A percentile compares a stretch with the other conserved stretches of the same genome.
Evolutionary conservation across 2,113 vertebrate species (phyloP).

Genomic region (Vanacampus margaritifer): DNA sequence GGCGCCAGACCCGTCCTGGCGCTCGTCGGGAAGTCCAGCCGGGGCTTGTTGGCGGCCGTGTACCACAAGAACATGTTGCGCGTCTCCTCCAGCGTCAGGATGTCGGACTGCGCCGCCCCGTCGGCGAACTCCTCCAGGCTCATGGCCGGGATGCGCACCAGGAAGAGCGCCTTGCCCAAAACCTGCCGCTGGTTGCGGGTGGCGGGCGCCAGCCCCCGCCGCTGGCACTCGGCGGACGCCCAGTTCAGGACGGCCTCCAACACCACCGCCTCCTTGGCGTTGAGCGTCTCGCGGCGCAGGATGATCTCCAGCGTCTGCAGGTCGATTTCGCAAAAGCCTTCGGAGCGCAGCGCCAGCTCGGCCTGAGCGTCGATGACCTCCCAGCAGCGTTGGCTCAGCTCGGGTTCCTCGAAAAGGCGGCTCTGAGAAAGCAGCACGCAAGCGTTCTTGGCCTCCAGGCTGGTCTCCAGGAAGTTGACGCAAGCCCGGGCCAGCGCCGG

Average conservation of each 20-base stretch:
- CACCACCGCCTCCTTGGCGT: conserved; percentile 89
- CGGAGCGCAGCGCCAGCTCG: conserved; percentile 87
- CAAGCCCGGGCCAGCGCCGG: conserved; percentile 90
- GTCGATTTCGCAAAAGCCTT: conserved; percentile 94
- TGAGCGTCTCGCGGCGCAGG: conserved; percentile 86
- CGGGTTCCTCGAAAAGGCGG: conserved; percentile 94
- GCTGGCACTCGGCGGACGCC: conserved; percentile 88
- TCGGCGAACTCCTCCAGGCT: conserved; percentile 93
- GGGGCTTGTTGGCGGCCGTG: conserved; percentile 89
- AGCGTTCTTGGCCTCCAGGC: conserved; percentile 91
- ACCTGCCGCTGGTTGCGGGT: conserved; percentile 81
- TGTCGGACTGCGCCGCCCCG: conserved; percentile 87
- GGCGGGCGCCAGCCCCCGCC: conserved; percentile 76
- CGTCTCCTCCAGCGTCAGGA: conserved; percentile 94
- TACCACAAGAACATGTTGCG: conserved; percentile 94
- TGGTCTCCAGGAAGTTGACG: conserved; percentile 93
- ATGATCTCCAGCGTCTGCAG: conserved; percentile 88
- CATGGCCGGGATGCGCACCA: conserved; percentile 91
- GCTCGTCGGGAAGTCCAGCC: conserved; percentile 81
- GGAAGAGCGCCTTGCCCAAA: conserved; percentile 84
- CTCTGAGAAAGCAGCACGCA: conserved; percentile 96
- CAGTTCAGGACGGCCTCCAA: conserved; percentile 88
- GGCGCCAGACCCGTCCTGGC: conserved; percentile 82
- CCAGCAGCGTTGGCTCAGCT: conserved; percentile 95
- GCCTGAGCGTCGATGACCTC: conserved; percentile 97